Conservation (phyloP, 2,797 vertebrate species). For the Acridotheres tristis region DNA sequence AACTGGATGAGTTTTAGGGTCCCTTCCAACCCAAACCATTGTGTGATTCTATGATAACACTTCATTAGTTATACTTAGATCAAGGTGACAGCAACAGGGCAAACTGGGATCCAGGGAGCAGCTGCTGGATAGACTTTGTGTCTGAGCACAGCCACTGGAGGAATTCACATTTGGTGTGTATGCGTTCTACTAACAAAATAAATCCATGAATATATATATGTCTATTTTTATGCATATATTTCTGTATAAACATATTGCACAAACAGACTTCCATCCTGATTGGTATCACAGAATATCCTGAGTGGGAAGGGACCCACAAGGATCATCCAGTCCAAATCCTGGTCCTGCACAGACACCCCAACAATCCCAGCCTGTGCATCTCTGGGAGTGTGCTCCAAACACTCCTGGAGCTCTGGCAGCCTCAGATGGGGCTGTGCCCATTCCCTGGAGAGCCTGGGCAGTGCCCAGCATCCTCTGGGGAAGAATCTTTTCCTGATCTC, state of each 20-base stretch:
- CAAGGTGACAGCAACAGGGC: background rate
- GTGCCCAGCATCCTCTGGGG: background rate
- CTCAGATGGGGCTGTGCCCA: fast-evolving
- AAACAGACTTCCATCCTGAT: background rate
- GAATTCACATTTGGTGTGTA: background rate
- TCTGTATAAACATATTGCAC: background rate
- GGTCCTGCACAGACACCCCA: background rate
- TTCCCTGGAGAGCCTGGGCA: background rate
- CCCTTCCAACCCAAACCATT: background rate
- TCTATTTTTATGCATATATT: background rate
- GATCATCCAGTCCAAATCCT: background rate
- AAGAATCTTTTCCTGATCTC: background rate
- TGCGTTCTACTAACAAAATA: background rate
- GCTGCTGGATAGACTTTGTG: background rate
- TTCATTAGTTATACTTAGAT: background rate
- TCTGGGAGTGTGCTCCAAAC: fast-evolving
- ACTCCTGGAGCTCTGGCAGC: background rate
- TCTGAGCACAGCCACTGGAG: background rate
- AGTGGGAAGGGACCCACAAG: background rate
- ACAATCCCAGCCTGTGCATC: background rate
- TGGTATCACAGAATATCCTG: background rate
- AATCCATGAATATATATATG: background rate
- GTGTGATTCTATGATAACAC: background rate
- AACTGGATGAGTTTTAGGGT: background rate
- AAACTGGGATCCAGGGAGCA: background rate